Evolutionary conservation across 30 jellyfish, hydroid and myxozoan genomes (phyloP).

Genomic region (Cassiopea andromeda): DNA sequence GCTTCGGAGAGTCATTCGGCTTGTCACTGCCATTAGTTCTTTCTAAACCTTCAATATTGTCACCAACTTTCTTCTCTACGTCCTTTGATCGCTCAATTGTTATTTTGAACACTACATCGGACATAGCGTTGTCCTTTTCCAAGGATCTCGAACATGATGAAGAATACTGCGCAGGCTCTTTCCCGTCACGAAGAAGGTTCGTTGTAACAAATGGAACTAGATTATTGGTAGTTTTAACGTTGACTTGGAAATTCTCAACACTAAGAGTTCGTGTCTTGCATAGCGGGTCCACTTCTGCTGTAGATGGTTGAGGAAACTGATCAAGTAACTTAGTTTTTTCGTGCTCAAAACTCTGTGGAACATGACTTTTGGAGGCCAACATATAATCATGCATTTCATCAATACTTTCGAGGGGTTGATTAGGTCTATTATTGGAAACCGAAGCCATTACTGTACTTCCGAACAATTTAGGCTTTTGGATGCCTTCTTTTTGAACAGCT

Average conservation of each 20-base stretch:
- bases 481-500: neutral
- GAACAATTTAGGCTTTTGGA: neutral
- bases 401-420: neutral
- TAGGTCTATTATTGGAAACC: neutral
- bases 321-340: neutral
- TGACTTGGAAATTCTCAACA: conserved; percentile 34
- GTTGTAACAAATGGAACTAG: conserved; percentile 23
- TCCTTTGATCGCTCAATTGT: conserved; percentile 20
- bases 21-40: neutral
- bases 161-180: neutral
- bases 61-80: neutral
- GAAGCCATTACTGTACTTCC: neutral
- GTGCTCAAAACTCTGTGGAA: neutral
- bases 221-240: conserved; percentile 29
- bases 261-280: neutral
- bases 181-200: neutral
- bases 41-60: neutral
- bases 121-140: neutral
- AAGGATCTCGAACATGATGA: neutral
- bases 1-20: neutral
- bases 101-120: conserved; percentile 30
- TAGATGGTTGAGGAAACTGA: neutral
- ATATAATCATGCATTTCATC: neutral
- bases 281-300: neutral
- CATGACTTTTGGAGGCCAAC: neutral